phyloP scores from a whole-genome alignment of 2,113 vertebrate genomes.

The Sinocyclocheilus maitianheensis region DNA sequence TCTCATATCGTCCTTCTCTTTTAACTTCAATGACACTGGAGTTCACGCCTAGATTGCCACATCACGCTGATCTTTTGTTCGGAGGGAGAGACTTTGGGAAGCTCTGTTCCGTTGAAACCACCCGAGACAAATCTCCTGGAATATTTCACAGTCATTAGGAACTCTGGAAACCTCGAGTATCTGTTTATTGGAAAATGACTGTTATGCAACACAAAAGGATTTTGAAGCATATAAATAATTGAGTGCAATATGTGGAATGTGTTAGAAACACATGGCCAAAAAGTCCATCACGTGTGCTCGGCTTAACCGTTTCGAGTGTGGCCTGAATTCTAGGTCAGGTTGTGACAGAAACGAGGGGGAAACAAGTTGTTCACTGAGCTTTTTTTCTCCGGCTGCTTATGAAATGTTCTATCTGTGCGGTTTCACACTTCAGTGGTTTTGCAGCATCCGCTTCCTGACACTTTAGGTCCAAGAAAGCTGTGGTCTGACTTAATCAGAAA shows the following conservation, averaged over 20 bases:
- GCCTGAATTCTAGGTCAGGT: background rate
- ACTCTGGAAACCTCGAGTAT: background rate
- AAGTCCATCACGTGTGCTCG: background rate
- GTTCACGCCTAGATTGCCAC: background rate
- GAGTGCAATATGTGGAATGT: background rate
- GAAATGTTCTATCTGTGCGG: background rate
- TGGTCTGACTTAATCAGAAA: no score
- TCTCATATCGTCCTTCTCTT: slow-evolving; percentile 1
- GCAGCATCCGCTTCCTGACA: background rate
- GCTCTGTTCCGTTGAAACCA: background rate
- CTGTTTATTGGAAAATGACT: background rate
- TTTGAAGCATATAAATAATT: background rate
- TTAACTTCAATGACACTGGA: background rate
- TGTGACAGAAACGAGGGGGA: background rate
- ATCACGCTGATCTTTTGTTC: background rate
- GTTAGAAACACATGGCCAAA: background rate
- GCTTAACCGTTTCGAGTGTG: no score
- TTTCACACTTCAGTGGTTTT: slow-evolving; percentile 20
- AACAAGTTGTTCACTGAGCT: background rate
- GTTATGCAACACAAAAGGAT: background rate
- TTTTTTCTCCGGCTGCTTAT: background rate
- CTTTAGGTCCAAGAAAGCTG: background rate
- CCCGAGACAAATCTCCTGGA: background rate
- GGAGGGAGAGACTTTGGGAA: background rate
- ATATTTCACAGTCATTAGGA: background rate